Base-by-base conservation (phyloP, 2,113 vertebrate genomes). In the Phodopus roborovskii region DNA sequence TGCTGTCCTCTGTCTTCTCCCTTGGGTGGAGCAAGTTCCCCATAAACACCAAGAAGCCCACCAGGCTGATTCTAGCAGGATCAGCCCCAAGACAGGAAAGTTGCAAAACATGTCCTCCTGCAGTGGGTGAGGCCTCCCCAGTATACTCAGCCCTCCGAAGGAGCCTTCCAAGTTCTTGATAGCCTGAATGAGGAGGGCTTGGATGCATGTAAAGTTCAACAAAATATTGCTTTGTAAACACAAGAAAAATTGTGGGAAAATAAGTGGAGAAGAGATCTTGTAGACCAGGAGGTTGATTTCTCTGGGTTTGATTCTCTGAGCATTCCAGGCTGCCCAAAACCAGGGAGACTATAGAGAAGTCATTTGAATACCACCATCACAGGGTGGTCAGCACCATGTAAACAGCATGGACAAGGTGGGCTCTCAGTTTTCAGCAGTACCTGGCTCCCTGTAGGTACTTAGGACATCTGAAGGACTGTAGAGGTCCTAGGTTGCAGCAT, bases 81-180 rank as follows among this genome's bases (percentile, higher is more conserved):
- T 11, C 2, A 7, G 2, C 7, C 10, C 11, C 4, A 30, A 64
- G 5, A 9, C 5, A 36, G 28, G 3, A 20, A n/a, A n/a, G 45
- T 1, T 0, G 13, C 8, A 45, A 20, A 8, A n/a, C n/a, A 0
- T 30, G 28, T 4, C 5, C 24, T 1, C 5, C 70, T 30, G 13
- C 13, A 1, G 53, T 28, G 17, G 0, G 22, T 2, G 2, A 24
- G 39, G 24, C 45, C 9, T 45, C 56, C 1, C 2, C 16, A 0
- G 11, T 15, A 6, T 4, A 6, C 19, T 3, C 68, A 26, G 19
- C 13, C 26, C 5, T 58, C 20, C 30, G 1, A 4, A 3, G 9
- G 28, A 4, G 4, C 13, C 30, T n/a, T 45, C 53, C 50, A 10
- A 2, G 20, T 17, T 70, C 64, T 42, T 50, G 33, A 45, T 42